phyloP scores from a whole-genome alignment of 2,888 invertebrate species.

The Belgica antarctica region DNA sequence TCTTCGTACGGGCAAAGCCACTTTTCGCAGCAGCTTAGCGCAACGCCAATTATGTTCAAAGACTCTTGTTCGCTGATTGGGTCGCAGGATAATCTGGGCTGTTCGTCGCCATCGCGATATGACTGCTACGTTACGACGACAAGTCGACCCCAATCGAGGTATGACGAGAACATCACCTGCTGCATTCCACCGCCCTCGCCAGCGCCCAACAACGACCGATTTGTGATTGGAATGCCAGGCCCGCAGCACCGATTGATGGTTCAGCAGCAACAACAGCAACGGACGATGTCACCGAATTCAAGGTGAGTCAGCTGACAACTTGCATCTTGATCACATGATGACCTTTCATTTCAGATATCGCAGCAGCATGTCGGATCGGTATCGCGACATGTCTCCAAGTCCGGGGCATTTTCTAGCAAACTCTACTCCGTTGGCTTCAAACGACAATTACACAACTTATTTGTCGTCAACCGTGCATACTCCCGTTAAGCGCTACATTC shows the following conservation, averaged over 20 bases:
- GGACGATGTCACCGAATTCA: conserved; percentile 52
- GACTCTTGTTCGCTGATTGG: conserved; percentile 38
- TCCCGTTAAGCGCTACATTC: conserved; percentile 55
- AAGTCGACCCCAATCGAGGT: conserved; percentile 45
- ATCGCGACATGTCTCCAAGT: conserved; percentile 50
- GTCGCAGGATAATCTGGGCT: conserved; percentile 34
- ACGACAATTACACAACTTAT: conserved; percentile 50
- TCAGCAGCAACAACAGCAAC: conserved; percentile 46
- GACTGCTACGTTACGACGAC: conserved; percentile 29
- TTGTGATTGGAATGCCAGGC: conserved; percentile 48
- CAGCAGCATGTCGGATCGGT: conserved; percentile 50
- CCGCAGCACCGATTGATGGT: conserved; percentile 46
- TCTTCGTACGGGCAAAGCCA: conserved; percentile 35
- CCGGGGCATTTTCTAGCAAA: conserved; percentile 49
- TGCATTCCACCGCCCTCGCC: conserved; percentile 55
- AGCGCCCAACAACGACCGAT: conserved; percentile 54
- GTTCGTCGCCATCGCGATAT: conserved; percentile 34
- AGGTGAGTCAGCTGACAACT: conserved; percentile 47
- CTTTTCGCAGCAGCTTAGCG: conserved; percentile 20
- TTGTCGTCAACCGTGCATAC: conserved; percentile 54
- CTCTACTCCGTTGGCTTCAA: conserved; percentile 49
- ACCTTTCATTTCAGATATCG: conserved; percentile 43
- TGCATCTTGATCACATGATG: no score
- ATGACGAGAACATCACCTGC: conserved; percentile 51
- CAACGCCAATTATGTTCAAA: conserved; percentile 31